Conservation (phyloP, 2,113 vertebrate genomes). For the Channa argus region DNA sequence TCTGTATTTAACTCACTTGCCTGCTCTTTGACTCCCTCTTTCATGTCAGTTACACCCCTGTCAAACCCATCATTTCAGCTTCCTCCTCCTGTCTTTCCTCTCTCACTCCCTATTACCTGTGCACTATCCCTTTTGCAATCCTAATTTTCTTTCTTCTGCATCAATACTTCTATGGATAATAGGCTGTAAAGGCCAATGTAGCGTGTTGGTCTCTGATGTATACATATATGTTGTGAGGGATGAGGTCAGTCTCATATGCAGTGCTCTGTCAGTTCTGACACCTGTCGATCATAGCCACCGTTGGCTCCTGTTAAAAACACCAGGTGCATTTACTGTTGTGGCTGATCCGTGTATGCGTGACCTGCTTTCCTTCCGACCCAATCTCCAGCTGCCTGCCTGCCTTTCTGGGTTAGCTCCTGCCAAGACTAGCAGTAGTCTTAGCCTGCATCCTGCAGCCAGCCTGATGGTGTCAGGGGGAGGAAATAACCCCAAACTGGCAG, state of each 20-base stretch:
- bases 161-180: conserved; percentile 64
- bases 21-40: conserved; percentile 25
- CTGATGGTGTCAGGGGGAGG: conserved; percentile 20
- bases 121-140: conserved; percentile 28
- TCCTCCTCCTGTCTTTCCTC: conserved; percentile 35
- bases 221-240: too few relatives aligned
- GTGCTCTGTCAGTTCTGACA: too few relatives aligned
- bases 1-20: conserved; percentile 31
- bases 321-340: too few relatives aligned
- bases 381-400: conserved; percentile 63
- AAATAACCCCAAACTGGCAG: conserved; percentile 35
- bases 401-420: conserved; percentile 77
- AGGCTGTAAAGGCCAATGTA: conserved; percentile 68
- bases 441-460: conserved; percentile 54
- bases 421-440: conserved; percentile 58
- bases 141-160: conserved; percentile 17
- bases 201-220: conserved; percentile 73
- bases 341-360: conserved; percentile 65
- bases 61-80: conserved; percentile 56
- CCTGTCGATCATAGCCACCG: too few relatives aligned
- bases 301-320: too few relatives aligned
- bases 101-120: conserved; percentile 30
- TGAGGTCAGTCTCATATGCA: too few relatives aligned
- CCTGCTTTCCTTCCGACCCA: conserved; percentile 77
- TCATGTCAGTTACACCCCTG: conserved; percentile 43